Evolutionary conservation across 2,797 vertebrate genomes (phyloP).

Genomic region (Myotis daubentonii): DNA sequence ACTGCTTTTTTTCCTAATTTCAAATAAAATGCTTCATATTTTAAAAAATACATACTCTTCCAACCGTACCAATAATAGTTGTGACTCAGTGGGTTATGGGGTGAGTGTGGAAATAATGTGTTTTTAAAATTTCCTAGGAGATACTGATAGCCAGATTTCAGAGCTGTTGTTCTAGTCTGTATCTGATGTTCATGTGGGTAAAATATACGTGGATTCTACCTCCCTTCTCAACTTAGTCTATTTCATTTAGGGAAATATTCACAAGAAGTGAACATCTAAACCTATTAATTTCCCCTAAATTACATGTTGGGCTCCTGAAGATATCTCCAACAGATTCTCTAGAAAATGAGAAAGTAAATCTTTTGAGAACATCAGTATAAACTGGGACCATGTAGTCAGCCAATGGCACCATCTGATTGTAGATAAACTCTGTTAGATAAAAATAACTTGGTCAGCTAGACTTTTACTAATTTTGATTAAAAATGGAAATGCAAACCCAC

Average conservation of each 20-base stretch:
- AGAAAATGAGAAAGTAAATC: background rate
- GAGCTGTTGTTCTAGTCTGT: background rate
- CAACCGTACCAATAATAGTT: background rate
- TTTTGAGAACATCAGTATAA: constrained; percentile 8
- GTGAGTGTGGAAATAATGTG: background rate
- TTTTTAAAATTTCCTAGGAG: background rate
- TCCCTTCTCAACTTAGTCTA: background rate
- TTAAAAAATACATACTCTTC: background rate
- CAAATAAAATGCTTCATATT: constrained; percentile 19
- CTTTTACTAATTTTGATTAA: constrained; percentile 57
- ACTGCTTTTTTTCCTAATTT: background rate
- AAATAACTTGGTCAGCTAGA: constrained; percentile 27
- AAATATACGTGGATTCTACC: background rate
- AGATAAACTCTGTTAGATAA: constrained; percentile 27
- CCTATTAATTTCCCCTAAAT: background rate
- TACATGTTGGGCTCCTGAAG: constrained; percentile 18
- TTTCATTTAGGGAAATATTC: background rate
- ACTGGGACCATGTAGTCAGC: background rate
- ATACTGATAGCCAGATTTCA: background rate
- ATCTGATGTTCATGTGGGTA: background rate
- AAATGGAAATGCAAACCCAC: constrained; percentile 8
- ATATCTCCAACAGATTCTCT: background rate
- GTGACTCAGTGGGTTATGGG: background rate
- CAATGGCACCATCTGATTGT: background rate
- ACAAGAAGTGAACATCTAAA: background rate